A percentile compares a stretch with the other conserved stretches of the same genome.
Evolutionary conservation across 2,888 invertebrate genomes (phyloP).

Genomic region (Lithodes maja): DNA sequence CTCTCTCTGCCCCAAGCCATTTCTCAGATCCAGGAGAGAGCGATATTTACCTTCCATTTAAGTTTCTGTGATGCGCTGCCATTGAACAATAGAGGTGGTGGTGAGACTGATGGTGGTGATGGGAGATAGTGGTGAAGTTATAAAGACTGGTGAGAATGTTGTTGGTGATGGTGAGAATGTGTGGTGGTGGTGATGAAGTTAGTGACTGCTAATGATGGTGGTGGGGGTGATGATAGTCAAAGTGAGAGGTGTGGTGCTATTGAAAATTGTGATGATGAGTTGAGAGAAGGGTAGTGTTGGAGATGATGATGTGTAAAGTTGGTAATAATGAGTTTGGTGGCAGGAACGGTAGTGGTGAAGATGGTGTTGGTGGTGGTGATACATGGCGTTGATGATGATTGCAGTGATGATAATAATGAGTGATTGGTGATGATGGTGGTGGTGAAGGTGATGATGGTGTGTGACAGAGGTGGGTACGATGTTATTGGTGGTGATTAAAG

Average conservation of each 20-base stretch:
- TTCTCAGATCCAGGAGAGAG: not conserved
- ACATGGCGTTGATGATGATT: not conserved
- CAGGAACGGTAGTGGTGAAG: not conserved
- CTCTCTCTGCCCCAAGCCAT: not conserved
- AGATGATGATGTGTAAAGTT: not conserved
- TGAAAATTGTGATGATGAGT: not conserved
- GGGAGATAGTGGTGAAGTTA: not conserved
- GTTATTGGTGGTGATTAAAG: not conserved
- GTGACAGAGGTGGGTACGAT: not conserved
- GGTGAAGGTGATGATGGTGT: not conserved
- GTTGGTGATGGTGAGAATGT: not conserved
- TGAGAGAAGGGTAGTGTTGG: not conserved
- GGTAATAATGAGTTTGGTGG: not conserved
- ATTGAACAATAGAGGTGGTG: constrained; percentile 17
- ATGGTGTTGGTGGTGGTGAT: not conserved
- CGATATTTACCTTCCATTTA: constrained; percentile 37
- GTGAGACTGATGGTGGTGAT: not conserved
- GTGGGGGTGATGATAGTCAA: not conserved
- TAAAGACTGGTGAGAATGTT: not conserved
- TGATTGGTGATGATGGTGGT: not conserved
- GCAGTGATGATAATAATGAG: not conserved
- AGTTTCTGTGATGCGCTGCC: constrained; percentile 2
- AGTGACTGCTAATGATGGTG: not conserved
- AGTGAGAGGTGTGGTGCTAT: not conserved
- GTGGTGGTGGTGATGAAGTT: not conserved